Evolutionary conservation across 1,140 invertebrate genomes (phyloP).

Genomic region (Cyphomyrmex costatus): DNA sequence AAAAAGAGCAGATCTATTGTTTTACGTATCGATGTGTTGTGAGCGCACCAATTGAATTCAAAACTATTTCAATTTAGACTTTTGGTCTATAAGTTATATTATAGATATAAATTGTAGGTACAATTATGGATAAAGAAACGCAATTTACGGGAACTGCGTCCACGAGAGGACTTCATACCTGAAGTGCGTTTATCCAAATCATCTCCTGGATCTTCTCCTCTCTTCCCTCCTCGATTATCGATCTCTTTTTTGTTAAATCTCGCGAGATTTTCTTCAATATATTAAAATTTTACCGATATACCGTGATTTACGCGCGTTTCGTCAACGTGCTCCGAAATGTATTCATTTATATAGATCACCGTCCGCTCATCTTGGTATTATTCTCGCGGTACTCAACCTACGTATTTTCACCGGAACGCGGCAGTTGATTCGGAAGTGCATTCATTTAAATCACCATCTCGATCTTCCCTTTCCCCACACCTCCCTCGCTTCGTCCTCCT

Average conservation of each 20-base stretch:
- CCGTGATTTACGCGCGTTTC: neutral
- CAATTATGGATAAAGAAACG: neutral
- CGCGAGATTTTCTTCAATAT: neutral
- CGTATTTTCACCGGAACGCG: neutral
- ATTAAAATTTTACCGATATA: neutral
- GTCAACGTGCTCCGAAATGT: constrained; percentile 8
- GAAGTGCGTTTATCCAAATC: neutral
- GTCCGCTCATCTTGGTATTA: neutral
- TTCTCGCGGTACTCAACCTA: neutral
- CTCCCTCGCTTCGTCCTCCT: neutral
- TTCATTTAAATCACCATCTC: constrained; percentile 34
- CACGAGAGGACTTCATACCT: neutral
- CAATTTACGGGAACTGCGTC: neutral
- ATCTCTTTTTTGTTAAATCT: neutral
- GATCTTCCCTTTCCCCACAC: neutral
- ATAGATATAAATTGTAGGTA: neutral
- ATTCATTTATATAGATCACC: constrained; percentile 49
- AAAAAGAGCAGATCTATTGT: too few relatives aligned
- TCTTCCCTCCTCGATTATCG: neutral
- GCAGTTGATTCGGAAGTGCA: constrained; percentile 3
- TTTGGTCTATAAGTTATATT: neutral
- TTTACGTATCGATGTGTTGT: neutral
- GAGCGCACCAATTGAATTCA: neutral
- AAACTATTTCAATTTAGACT: neutral
- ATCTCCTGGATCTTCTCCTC: neutral